phyloP scores from a whole-genome alignment of 2,888 invertebrate species.

The Zonitis immaculata region DNA sequence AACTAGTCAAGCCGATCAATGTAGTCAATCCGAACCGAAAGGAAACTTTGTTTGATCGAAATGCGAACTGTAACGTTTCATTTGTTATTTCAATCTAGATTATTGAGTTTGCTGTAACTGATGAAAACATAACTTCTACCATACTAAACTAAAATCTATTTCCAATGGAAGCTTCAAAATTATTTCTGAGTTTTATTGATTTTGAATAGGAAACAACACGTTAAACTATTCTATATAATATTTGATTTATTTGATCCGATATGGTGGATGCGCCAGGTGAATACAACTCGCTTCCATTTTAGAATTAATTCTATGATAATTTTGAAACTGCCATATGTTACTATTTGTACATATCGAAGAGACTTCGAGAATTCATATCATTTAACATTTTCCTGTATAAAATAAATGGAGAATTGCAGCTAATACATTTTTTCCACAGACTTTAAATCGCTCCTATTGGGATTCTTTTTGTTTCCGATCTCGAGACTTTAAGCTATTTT shows the following conservation, averaged over 20 bases:
- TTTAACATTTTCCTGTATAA: no score
- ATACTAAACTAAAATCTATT: no score
- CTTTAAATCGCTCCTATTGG: not conserved
- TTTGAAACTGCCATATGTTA: not conserved
- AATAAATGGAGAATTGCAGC: no score
- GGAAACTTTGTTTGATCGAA: not conserved
- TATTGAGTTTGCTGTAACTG: no score
- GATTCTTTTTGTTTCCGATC: not conserved
- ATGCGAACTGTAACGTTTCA: not conserved
- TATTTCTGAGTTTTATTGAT: no score
- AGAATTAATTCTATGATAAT: not conserved
- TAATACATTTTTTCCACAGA: not conserved
- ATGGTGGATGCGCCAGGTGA: conserved; percentile 7
- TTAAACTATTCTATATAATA: no score
- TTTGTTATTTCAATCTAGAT: no score
- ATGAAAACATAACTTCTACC: no score
- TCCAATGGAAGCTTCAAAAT: no score
- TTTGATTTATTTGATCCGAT: not conserved
- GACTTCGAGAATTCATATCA: not conserved
- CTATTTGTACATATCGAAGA: not conserved
- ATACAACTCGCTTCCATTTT: not conserved
- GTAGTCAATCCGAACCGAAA: not conserved
- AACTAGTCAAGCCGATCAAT: not conserved
- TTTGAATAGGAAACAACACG: no score
- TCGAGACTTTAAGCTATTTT: not conserved